Percentiles rank a stretch among this genome's conserved stretches.
phyloP scores from a whole-genome alignment of 2,113 vertebrate species.

The Varanus komodoensis region DNA sequence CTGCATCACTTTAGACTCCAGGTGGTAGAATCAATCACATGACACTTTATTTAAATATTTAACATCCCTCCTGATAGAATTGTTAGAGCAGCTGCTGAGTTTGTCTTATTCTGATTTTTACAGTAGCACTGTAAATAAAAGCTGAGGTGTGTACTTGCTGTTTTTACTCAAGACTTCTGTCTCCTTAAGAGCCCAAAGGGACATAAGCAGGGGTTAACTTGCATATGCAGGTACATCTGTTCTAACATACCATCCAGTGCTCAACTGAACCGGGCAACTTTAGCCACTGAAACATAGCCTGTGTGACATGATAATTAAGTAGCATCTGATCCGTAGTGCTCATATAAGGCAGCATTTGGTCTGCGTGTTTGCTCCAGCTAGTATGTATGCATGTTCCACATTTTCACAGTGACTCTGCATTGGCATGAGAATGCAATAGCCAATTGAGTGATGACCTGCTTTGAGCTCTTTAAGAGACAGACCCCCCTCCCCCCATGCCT shows the following conservation, averaged over 20 bases:
- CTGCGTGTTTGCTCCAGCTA: neutral
- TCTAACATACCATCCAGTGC: neutral
- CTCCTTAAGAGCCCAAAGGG: neutral
- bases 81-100: neutral
- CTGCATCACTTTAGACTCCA: neutral
- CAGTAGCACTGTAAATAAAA: neutral
- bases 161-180: neutral
- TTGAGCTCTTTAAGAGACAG: no score
- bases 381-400: neutral
- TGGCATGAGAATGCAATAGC: neutral
- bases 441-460: neutral
- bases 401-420: neutral
- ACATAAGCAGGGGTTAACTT: neutral
- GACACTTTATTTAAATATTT: neutral
- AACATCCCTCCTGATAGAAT: neutral
- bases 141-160: neutral
- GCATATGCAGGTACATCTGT: neutral
- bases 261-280: rapidly evolving
- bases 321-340: neutral
- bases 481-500: no score
- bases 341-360: neutral
- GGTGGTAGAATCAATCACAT: neutral
- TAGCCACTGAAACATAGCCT: neutral
- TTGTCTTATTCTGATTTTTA: no score
- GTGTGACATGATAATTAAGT: neutral